Percentiles rank a stretch among this genome's conserved stretches.
Evolutionary conservation across 2,797 vertebrate genomes (phyloP).

Genomic region (Ctenopoma multispine): DNA sequence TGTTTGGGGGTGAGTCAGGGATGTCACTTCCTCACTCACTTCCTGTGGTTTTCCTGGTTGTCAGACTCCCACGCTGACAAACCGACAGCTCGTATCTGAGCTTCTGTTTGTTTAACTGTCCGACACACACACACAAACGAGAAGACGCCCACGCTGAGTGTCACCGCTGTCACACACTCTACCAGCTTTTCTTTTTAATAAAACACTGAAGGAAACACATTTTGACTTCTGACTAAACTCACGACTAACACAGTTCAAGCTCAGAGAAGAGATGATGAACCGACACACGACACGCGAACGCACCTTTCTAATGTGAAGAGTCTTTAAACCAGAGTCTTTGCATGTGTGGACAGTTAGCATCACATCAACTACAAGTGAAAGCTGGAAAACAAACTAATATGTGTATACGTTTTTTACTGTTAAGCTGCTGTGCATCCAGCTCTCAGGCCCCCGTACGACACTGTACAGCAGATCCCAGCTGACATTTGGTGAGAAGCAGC

Average conservation of each 20-base stretch:
- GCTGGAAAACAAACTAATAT: too few relatives aligned
- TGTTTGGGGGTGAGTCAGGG: conserved; percentile 27
- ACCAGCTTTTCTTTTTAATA: conserved; percentile 28
- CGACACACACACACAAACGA: background rate
- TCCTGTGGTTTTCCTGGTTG: conserved; percentile 77
- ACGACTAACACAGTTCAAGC: background rate
- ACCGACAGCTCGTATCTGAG: conserved; percentile 40
- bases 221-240: background rate
- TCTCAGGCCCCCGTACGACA: too few relatives aligned
- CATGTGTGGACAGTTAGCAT: too few relatives aligned
- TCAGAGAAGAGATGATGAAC: too few relatives aligned
- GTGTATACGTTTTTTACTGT: too few relatives aligned
- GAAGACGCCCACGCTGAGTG: conserved; percentile 32
- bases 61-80: conserved; percentile 56
- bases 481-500: too few relatives aligned
- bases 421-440: too few relatives aligned
- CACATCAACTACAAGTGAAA: too few relatives aligned
- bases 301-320: too few relatives aligned
- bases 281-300: too few relatives aligned
- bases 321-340: too few relatives aligned
- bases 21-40: conserved; percentile 74
- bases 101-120: conserved; percentile 40
- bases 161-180: conserved; percentile 18
- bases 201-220: conserved; percentile 27
- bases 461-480: too few relatives aligned